Evolutionary conservation across 2,888 invertebrate genomes (phyloP).

Genomic region (Branchellion lobata): DNA sequence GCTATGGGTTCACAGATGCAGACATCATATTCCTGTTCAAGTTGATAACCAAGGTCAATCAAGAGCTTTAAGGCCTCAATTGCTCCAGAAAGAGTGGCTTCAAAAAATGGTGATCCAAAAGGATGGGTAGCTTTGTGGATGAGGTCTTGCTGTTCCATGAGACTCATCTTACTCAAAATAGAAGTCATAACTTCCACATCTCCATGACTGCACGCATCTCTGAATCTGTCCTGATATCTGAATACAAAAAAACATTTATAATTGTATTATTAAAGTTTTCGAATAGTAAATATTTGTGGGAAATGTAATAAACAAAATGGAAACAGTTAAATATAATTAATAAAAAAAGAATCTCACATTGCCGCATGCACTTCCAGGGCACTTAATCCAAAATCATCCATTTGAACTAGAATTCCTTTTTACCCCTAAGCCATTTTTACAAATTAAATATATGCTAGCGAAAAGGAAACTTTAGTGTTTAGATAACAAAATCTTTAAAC

Average conservation of each 20-base stretch:
- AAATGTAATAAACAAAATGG: too few species aligned
- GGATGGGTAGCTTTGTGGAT: conserved; percentile 37
- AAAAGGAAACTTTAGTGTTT: too few species aligned
- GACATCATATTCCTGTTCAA: conserved; percentile 47
- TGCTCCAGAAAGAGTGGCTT: conserved; percentile 42
- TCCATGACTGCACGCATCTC: conserved; percentile 46
- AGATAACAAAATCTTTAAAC: too few species aligned
- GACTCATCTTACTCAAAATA: conserved; percentile 26
- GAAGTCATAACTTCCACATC: conserved; percentile 37
- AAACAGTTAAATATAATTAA: not conserved
- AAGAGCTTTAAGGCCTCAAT: conserved; percentile 11
- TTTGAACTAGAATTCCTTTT: too few species aligned
- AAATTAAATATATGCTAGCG: too few species aligned
- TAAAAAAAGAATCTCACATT: too few species aligned
- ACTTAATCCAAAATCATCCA: too few species aligned
- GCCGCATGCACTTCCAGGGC: too few species aligned
- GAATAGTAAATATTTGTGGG: too few species aligned
- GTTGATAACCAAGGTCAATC: conserved; percentile 23
- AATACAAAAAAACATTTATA: too few species aligned
- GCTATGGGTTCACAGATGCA: conserved; percentile 48
- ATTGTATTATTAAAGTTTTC: too few species aligned
- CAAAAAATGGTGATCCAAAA: conserved; percentile 48
- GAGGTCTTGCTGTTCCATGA: conserved; percentile 3
- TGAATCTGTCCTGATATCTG: conserved; percentile 46
- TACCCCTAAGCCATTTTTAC: too few species aligned